Conservation (phyloP, 30 jellyfish, hydroid and myxozoan genomes). For the Rhopilema esculentum region DNA sequence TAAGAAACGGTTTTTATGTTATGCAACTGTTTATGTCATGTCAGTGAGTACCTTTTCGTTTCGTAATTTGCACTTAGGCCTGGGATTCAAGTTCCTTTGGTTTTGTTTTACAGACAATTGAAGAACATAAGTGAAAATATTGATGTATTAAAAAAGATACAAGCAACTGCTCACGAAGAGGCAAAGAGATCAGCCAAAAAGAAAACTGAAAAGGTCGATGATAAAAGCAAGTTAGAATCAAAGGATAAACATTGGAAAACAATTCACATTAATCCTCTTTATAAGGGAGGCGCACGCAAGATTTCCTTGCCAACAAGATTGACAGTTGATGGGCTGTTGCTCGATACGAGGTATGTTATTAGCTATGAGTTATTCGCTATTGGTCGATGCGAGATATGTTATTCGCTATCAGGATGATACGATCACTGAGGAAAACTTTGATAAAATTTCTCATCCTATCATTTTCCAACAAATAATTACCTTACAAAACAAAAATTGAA, state of each 20-base stretch:
- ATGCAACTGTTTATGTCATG: no score
- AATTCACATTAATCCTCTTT: not conserved
- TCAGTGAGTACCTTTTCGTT: not conserved
- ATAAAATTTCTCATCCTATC: no score
- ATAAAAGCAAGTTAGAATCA: not conserved
- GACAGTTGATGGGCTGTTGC: not conserved
- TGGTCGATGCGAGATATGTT: no score
- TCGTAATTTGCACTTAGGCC: not conserved
- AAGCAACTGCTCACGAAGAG: slow-evolving; percentile 26
- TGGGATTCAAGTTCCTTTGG: not conserved
- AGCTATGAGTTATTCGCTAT: not conserved
- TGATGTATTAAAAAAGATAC: slow-evolving; percentile 2
- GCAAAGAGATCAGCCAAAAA: slow-evolving; percentile 7
- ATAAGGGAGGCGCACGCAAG: not conserved
- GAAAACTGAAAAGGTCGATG: not conserved
- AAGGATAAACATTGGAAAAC: not conserved
- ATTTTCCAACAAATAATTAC: no score
- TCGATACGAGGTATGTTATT: not conserved
- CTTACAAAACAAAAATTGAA: no score
- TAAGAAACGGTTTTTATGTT: no score
- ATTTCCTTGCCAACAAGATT: not conserved
- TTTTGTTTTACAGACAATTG: slow-evolving; percentile 2
- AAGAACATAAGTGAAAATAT: slow-evolving; percentile 22
- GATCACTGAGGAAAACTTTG: no score
- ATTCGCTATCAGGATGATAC: no score